These are phyloP conservation scores for Ammodytes dubius DNA, from an alignment of 2,113 vertebrate species.

Conservation along the genomic window DNA sequence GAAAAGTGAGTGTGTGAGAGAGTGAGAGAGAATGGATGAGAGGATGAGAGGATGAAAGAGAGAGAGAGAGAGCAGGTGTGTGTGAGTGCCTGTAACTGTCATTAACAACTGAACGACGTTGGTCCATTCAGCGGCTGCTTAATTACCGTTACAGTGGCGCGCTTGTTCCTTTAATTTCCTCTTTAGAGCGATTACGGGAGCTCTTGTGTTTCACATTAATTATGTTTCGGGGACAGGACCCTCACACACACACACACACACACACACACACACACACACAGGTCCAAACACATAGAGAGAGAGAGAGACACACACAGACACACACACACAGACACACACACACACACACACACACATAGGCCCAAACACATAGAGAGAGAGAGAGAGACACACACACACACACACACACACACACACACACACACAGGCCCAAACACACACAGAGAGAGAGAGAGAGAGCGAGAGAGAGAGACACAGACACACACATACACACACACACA, in stretches of 20 bases:
- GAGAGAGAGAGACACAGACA: no score
- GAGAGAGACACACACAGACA: no score
- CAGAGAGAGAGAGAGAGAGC: no score
- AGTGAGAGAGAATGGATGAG: neutral
- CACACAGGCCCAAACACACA: neutral
- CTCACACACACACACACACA: no score
- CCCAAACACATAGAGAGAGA: no score
- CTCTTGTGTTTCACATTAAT: conserved; percentile 77
- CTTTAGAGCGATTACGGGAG: conserved; percentile 59
- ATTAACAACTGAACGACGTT: conserved; percentile 51
- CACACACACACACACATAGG: no score
- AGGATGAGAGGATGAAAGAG: conserved; percentile 31
- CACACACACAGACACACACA: no score
- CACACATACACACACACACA: no score
- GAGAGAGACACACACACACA: no score
- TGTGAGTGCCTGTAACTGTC: conserved; percentile 59
- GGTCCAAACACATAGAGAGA: no score
- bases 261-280: no score
- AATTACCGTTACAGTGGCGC: conserved; percentile 58
- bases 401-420: no score
- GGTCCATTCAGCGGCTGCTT: conserved; percentile 49
- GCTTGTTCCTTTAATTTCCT: conserved; percentile 74
- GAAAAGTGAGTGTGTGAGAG: conserved; percentile 7
- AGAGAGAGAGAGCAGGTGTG: conserved; percentile 72
- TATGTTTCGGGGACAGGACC: conserved; percentile 65